Evolutionary conservation across 2,797 vertebrate genomes (phyloP), one percentile per base, ranked within the genome.

Genomic region (Acipenser ruthenus): DNA sequence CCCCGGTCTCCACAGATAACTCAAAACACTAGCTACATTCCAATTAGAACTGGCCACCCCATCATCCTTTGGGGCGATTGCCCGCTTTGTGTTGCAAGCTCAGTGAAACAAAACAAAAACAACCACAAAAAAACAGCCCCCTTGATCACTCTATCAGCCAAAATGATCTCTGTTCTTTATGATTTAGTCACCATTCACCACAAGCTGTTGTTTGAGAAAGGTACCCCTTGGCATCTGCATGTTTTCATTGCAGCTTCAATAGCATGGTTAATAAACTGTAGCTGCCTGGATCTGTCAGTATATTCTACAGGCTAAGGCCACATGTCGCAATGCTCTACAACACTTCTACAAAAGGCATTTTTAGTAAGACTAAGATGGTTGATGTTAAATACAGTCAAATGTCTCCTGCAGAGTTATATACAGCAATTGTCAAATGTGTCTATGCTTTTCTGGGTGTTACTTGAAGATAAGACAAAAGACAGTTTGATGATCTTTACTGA

Each of bases 1-100:
- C 83, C 79, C 84, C 79, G 73, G 79, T 81, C 80, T 82, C 81
- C 69, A 62, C 64, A 50, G 65, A 81, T 82, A 80, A 83, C 74
- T 70, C 70, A 73, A 73, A 82, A 81, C 77, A 71, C 49, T 48
- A 68, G 74, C 79, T 79, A 76, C 6, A 68, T 72, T 77, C 82
- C 84, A 80, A 82, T 82, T 79, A 82, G 70, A 83, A 78, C 67
- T 52, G 52, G 67, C 6, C 65, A 62, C 53, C 72, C 70, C 67
- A 55, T 1, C 10, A 64, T 74, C 76, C 71, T 63, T 60, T 50
- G 73, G 65, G 74, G 75, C 53, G 48, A 18, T 55, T 49, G 50
- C 53, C 60, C 70, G 37, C 1, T 6, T 56, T 70, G 69, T 61
- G 50, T 59, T 70, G 62, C 65, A 66, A 67, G 62, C 13, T 50